Conservation (phyloP, 30 jellyfish, hydroid and myxozoan genomes). For the Sanderia malayensis region DNA sequence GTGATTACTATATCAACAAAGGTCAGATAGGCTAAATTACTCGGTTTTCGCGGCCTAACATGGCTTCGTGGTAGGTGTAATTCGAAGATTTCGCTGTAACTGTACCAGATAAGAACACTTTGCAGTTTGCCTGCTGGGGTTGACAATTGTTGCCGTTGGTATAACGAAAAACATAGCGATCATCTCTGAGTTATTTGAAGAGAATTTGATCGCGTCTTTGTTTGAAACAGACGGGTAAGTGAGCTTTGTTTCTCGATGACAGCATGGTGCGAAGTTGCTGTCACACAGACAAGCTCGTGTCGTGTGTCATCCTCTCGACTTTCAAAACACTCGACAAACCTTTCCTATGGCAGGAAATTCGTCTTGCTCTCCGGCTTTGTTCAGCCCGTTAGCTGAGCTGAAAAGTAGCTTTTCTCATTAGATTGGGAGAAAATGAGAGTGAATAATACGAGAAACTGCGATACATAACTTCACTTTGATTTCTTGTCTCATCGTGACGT, state of each 20-base stretch:
- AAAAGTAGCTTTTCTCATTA: too few relatives aligned
- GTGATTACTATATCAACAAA: conserved; percentile 8
- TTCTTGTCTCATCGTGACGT: too few relatives aligned
- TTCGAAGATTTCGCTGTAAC: too few relatives aligned
- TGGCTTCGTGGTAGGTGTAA: too few relatives aligned
- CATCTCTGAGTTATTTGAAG: background rate
- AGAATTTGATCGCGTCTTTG: conserved; percentile 1
- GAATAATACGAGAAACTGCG: too few relatives aligned
- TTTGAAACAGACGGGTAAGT: conserved; percentile 7
- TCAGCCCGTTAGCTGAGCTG: too few relatives aligned
- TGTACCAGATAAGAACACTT: too few relatives aligned
- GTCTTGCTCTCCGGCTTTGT: too few relatives aligned
- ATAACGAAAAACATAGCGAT: conserved; percentile 10
- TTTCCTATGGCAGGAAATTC: too few relatives aligned
- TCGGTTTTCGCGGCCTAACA: background rate
- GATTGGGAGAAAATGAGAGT: too few relatives aligned
- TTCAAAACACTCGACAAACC: background rate
- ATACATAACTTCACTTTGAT: too few relatives aligned
- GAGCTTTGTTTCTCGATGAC: background rate
- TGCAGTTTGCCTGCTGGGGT: background rate
- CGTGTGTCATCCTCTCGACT: background rate
- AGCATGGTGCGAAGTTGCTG: conserved; percentile 19
- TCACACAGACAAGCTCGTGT: background rate
- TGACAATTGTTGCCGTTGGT: background rate
- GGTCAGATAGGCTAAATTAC: conserved; percentile 8